Evolutionary conservation across 2,888 invertebrate species (phyloP).

Genomic region (Ellobium chinense): DNA sequence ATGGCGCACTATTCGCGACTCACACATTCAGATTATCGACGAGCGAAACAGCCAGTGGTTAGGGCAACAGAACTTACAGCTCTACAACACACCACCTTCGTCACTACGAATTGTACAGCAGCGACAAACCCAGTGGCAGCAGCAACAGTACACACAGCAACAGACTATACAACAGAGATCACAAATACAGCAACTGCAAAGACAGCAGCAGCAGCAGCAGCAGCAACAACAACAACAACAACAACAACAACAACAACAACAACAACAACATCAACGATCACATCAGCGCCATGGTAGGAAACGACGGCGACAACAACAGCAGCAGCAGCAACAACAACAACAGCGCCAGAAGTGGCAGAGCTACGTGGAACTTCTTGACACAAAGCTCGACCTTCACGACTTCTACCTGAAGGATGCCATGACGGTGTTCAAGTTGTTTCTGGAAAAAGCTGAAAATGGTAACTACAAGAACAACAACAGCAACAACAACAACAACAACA

Average conservation of each 20-base stretch:
- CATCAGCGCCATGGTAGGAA: no score
- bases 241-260: background rate
- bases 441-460: background rate
- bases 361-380: background rate
- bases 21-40: no score
- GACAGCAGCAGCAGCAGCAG: background rate
- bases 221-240: background rate
- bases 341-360: background rate
- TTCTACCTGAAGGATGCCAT: constrained; percentile 5
- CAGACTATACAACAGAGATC: background rate
- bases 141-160: background rate
- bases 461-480: background rate
- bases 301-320: background rate
- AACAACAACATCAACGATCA: background rate
- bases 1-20: no score
- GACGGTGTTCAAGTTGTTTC: background rate
- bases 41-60: background rate
- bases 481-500: background rate
- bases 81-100: no score
- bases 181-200: background rate
- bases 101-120: background rate
- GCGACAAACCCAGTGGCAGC: background rate
- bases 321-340: background rate
- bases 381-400: background rate
- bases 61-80: background rate